A percentile compares a stretch with the other conserved stretches of the same genome.
These are phyloP conservation scores for Anolis carolinensis DNA, from an alignment of 2,113 vertebrate species.

Conservation along the genomic window DNA sequence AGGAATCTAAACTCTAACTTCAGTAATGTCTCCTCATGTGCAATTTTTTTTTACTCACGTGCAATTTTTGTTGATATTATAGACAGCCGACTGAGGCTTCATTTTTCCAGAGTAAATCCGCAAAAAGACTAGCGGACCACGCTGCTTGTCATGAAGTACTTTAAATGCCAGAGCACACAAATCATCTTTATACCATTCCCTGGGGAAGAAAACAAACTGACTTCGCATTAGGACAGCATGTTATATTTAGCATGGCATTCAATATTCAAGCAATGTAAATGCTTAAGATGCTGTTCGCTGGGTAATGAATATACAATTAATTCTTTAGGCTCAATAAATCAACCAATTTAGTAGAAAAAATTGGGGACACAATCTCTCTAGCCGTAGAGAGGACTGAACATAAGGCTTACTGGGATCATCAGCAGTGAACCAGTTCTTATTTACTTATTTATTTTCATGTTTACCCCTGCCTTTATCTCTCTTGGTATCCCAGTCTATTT, in stretches of 20 bases:
- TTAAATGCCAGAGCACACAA: conserved; percentile 95
- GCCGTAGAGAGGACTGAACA: too few species aligned
- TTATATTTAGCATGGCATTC: neutral
- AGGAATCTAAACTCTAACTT: conserved; percentile 4
- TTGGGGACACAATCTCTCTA: neutral
- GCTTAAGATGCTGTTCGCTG: neutral
- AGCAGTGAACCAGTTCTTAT: neutral
- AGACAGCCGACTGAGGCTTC: conserved; percentile 87
- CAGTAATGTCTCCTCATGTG: too few species aligned
- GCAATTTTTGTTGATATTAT: conserved; percentile 92
- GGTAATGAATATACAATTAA: neutral
- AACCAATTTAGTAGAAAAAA: neutral
- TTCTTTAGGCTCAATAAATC: neutral
- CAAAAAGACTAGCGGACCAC: conserved; percentile 92
- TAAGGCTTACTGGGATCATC: neutral
- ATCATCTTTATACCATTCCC: conserved; percentile 90
- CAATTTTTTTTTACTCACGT: conserved; percentile 74
- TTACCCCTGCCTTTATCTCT: too few species aligned
- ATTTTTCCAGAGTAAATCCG: conserved; percentile 92
- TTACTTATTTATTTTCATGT: neutral
- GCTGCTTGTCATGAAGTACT: conserved; percentile 94
- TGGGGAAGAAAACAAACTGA: conserved; percentile 68
- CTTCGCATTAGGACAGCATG: neutral
- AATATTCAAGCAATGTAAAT: conserved; percentile 4
- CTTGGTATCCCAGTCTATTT: neutral